Base-by-base conservation (phyloP, 2,888 invertebrate species). In the Rhamphomyia laevipes region DNA sequence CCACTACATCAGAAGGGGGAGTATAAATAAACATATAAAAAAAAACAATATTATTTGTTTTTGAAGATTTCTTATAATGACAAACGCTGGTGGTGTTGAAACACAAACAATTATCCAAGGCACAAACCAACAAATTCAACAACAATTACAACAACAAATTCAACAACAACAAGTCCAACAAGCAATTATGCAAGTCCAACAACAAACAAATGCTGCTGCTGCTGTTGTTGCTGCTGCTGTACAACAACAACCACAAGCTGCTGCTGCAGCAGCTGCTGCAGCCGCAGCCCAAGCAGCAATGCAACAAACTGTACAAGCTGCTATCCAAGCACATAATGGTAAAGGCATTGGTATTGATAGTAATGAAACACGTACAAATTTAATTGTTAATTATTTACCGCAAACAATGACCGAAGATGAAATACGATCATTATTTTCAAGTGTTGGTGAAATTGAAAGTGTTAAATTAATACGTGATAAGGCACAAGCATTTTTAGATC, bases 341-440 rank as follows among this genome's bases (percentile, higher is more conserved):
- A 67, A 63, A 56, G 30, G 45, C 7, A 48, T 48, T n/a, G 47
- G 44, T 33, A 65, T 64, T 57, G 86, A 86, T 66, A 82, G 85
- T 65, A 88, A 89, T 74, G 93, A 94, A 77, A 91, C 90, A 64
- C 90, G 93, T 77, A 99, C 97, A 61, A 99, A 99, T 77, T 82
- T 99, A 61, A 99, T 99, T 73, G 97, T 99, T 66, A 99, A 99
- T 77, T 99, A 99, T 74, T 80, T 99, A 73, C 99, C 99, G 55
- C 99, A 99, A 77, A 95, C 91, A 62, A 99, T 99, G 99, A 94
- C 94, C 50, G 97, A 99, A 74, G 97, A 97, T 73, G 97, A 97
- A 74, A 97, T 99, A 57, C 81, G 96, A 56, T 92, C 94, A 50
- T 79, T 99, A 48, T 99, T 99, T 76, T 91, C 94, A 49, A 93